Percentiles rank a stretch among this genome's conserved stretches.
phyloP scores from a whole-genome alignment of 2,113 vertebrate genomes.

The Coreoperca whiteheadi region DNA sequence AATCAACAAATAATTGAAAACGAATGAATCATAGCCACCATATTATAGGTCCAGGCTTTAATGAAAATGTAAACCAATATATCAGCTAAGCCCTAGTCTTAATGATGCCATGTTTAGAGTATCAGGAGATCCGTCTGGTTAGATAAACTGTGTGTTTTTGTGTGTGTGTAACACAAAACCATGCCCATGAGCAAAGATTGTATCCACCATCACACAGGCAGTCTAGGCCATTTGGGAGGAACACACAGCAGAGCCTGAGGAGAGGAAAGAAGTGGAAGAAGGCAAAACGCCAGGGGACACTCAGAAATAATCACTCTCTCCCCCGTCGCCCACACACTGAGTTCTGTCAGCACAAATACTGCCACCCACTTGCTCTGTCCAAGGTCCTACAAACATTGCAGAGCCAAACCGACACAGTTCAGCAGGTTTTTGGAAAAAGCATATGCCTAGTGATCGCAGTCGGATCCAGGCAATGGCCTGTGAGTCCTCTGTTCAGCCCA shows the following conservation, averaged over 20 bases:
- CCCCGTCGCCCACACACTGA: slow-evolving; percentile 46
- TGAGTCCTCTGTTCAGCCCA: slow-evolving; percentile 1
- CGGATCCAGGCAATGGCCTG: slow-evolving; percentile 21
- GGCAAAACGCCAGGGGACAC: slow-evolving; percentile 51
- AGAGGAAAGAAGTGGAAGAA: slow-evolving; percentile 33
- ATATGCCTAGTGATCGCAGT: slow-evolving; percentile 18
- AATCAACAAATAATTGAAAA: not conserved
- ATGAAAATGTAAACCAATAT: slow-evolving; percentile 3
- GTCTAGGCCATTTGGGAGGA: slow-evolving; percentile 34
- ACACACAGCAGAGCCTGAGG: slow-evolving; percentile 24
- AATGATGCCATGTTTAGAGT: slow-evolving; percentile 3
- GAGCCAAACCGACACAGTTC: slow-evolving; percentile 43
- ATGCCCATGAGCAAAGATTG: slow-evolving; percentile 18
- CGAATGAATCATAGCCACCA: not conserved
- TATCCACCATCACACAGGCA: slow-evolving; percentile 36
- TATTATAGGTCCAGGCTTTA: slow-evolving; percentile 7
- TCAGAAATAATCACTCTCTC: slow-evolving; percentile 65
- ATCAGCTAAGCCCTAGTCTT: not conserved
- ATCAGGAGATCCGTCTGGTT: slow-evolving; percentile 6
- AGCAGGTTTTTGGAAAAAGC: slow-evolving; percentile 1
- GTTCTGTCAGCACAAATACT: slow-evolving; percentile 57
- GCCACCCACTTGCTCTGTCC: slow-evolving; percentile 49
- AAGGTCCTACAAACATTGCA: slow-evolving; percentile 8
- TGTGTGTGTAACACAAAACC: slow-evolving; percentile 25
- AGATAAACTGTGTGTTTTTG: not conserved